These are phyloP conservation scores for Hippasteria phrygiana DNA, from an alignment of 53 echinoderm and acorn worm genomes.

Conservation along the genomic window DNA sequence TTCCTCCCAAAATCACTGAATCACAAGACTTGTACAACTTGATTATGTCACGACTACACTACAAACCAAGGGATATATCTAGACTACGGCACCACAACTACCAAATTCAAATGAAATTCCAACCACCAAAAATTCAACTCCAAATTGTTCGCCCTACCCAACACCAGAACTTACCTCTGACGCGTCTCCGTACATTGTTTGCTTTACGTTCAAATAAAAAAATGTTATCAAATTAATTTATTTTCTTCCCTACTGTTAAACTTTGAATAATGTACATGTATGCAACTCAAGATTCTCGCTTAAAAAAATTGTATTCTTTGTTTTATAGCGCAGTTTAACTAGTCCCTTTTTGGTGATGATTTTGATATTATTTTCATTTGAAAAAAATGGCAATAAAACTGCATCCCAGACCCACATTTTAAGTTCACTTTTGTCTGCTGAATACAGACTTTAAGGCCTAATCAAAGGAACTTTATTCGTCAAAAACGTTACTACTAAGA, in stretches of 20 bases:
- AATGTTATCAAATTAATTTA: not conserved
- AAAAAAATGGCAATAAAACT: not conserved
- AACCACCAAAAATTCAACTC: not conserved
- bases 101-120: not conserved
- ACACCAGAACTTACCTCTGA: constrained; percentile 64
- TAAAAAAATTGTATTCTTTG: not conserved
- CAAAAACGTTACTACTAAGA: not conserved
- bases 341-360: too few relatives aligned
- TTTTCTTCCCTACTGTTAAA: not conserved
- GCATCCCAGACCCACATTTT: not conserved
- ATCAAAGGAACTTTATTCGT: not conserved
- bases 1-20: not conserved
- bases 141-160: not conserved
- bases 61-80: not conserved
- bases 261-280: not conserved
- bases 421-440: not conserved
- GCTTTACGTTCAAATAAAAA: constrained; percentile 67
- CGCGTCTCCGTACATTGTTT: constrained; percentile 58
- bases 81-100: not conserved
- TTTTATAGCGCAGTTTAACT: too few relatives aligned
- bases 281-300: not conserved
- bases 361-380: too few relatives aligned
- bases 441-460: not conserved
- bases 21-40: not conserved
- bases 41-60: not conserved